A percentile compares a stretch with the other conserved stretches of the same genome.
Conservation (phyloP, 2,888 invertebrate genomes). For the Plebejus melissa region DNA sequence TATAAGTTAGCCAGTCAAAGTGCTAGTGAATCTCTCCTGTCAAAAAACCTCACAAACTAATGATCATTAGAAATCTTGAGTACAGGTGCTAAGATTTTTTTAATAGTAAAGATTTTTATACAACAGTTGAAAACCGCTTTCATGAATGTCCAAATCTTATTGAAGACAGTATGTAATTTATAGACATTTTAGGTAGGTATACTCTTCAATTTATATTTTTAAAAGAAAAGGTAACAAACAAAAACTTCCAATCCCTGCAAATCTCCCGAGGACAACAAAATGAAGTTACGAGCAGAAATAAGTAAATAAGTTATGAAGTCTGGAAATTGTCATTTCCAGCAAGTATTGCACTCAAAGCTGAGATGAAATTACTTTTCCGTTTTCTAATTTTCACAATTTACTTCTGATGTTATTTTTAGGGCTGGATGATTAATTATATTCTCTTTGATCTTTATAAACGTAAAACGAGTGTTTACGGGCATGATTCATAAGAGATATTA, state of each 20-base stretch:
- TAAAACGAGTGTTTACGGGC: background rate
- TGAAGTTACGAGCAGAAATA: background rate
- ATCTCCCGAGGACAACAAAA: background rate
- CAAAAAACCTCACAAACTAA: background rate
- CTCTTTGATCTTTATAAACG: background rate
- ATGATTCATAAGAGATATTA: background rate
- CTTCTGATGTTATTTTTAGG: background rate
- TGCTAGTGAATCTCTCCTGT: background rate
- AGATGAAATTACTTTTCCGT: background rate
- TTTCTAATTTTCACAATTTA: conserved; percentile 4
- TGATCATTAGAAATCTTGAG: too few species aligned
- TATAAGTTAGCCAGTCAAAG: background rate
- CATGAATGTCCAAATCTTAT: too few species aligned
- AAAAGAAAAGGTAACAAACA: background rate
- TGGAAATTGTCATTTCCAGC: background rate
- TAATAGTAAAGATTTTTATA: too few species aligned
- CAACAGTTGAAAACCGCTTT: too few species aligned
- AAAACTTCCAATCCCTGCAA: background rate
- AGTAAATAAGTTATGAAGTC: background rate
- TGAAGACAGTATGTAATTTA: background rate
- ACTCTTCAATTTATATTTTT: too few species aligned
- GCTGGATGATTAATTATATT: background rate
- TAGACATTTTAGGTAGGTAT: background rate
- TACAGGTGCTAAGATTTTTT: too few species aligned
- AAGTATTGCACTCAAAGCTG: background rate